Evolutionary conservation across 2,113 vertebrate species (phyloP).

Genomic region (Scopus umbretta): DNA sequence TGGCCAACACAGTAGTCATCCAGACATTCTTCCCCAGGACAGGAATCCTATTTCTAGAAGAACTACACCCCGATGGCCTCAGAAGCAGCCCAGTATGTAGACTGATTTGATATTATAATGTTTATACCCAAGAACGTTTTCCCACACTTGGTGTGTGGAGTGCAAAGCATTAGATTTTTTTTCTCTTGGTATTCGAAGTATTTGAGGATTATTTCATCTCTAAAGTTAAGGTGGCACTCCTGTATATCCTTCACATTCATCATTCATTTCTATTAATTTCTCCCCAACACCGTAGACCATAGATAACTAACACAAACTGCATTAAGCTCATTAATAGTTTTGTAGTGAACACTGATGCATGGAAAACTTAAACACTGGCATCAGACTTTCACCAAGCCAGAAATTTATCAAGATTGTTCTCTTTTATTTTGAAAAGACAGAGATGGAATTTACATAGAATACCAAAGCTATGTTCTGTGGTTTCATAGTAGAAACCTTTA

Average conservation of each 20-base stretch:
- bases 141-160: not conserved
- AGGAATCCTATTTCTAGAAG: not conserved
- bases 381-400: not conserved
- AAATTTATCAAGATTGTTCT: not conserved
- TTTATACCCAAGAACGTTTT: not conserved
- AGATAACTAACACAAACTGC: not conserved
- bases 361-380: not conserved
- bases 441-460: not conserved
- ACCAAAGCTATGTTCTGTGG: not conserved
- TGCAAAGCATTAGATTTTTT: not conserved
- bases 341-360: not conserved
- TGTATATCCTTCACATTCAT: not conserved
- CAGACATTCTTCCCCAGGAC: not conserved
- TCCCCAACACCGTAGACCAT: not conserved
- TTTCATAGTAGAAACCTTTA: not conserved
- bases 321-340: not conserved
- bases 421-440: not conserved
- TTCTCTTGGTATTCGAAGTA: not conserved
- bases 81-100: not conserved
- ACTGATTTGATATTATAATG: not conserved
- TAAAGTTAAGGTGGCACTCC: not conserved
- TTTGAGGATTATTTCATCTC: not conserved
- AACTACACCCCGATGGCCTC: not conserved
- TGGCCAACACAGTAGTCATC: not conserved
- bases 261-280: not conserved